These are phyloP conservation scores for Myotis brandtii DNA, from an alignment of 2,113 vertebrate genomes.

Conservation along the genomic window DNA sequence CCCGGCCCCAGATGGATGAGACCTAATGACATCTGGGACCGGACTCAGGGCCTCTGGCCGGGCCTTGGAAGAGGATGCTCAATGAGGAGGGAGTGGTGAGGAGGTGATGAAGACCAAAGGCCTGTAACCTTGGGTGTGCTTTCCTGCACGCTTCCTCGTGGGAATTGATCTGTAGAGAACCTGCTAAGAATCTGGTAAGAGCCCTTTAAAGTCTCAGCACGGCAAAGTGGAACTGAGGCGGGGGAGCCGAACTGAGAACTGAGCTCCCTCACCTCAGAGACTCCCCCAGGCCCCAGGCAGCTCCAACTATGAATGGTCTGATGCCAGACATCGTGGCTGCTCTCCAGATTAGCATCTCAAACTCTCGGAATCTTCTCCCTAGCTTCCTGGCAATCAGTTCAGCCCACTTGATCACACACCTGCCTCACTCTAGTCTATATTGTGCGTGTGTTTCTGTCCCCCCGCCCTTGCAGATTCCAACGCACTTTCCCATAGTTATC, in stretches of 20 bases:
- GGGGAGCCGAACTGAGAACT: neutral
- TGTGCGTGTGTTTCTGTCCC: neutral
- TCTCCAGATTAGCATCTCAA: neutral
- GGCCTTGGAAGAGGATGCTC: neutral
- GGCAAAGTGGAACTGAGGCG: neutral
- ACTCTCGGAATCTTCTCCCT: slow-evolving; percentile 8
- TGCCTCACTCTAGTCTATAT: neutral
- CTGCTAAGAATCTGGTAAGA: neutral
- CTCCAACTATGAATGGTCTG: neutral
- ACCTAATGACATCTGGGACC: neutral
- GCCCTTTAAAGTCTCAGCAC: neutral
- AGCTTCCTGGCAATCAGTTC: slow-evolving; percentile 7
- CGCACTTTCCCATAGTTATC: neutral
- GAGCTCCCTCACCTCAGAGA: slow-evolving; percentile 44
- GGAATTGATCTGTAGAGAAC: neutral
- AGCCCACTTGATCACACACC: neutral
- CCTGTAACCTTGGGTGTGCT: neutral
- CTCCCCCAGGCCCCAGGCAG: neutral
- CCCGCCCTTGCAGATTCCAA: neutral
- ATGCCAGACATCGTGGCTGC: neutral
- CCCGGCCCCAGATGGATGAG: neutral
- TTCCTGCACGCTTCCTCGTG: neutral
- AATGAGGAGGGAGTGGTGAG: neutral
- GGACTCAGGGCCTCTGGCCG: neutral
- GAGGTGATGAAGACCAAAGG: neutral